These are phyloP conservation scores for Choloepus hoffmanni DNA, from an alignment of 2,113 vertebrate species.

Conservation along the genomic window DNA sequence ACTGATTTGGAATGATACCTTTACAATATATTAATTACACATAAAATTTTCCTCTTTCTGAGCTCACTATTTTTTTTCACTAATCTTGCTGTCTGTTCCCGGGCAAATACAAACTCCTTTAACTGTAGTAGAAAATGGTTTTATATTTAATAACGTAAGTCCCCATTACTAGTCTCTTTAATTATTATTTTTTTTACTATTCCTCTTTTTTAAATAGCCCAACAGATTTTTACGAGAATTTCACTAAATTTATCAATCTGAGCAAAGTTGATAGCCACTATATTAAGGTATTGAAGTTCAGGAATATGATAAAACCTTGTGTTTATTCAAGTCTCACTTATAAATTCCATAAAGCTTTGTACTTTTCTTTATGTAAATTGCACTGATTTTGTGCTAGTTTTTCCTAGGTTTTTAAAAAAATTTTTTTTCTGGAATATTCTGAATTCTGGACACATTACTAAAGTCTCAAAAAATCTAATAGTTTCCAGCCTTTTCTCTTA, in stretches of 20 bases:
- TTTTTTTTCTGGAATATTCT: not conserved
- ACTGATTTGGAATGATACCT: not conserved
- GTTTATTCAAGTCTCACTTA: not conserved
- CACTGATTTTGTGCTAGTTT: not conserved
- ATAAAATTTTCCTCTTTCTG: not conserved
- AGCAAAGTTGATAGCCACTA: not conserved
- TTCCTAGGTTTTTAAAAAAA: not conserved
- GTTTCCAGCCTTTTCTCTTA: not conserved
- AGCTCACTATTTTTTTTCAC: not conserved
- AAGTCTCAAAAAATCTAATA: not conserved
- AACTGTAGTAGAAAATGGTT: not conserved
- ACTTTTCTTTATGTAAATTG: not conserved
- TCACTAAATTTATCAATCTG: not conserved
- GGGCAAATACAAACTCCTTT: not conserved
- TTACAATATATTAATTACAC: not conserved
- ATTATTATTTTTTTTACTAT: not conserved
- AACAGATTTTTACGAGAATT: not conserved
- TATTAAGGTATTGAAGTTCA: not conserved
- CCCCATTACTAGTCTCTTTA: too few relatives aligned
- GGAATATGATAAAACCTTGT: not conserved
- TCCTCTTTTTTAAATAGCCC: not conserved
- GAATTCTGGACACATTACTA: not conserved
- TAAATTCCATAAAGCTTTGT: not conserved
- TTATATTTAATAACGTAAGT: not conserved
- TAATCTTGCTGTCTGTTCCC: not conserved